These are phyloP conservation scores for Neosalanx taihuensis DNA, from an alignment of 2,797 vertebrate genomes.

Conservation along the genomic window DNA sequence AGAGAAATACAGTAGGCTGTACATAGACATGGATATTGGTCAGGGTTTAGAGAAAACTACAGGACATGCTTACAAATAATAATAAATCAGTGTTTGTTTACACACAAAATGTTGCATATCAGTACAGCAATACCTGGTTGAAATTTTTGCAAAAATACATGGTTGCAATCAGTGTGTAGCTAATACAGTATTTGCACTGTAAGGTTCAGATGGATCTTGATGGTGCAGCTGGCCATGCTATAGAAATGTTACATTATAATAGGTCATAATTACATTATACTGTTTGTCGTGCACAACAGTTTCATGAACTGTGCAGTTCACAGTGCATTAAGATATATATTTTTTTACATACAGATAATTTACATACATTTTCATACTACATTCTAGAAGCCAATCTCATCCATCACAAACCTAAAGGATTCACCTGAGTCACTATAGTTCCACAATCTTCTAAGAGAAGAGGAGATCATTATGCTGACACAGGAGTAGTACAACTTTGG, in stretches of 20 bases:
- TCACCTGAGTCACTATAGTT: slow-evolving; percentile 24
- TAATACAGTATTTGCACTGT: not conserved
- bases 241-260: slow-evolving; percentile 12
- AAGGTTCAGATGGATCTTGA: slow-evolving; percentile 1
- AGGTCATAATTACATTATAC: not conserved
- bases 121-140: not conserved
- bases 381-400: slow-evolving; percentile 9
- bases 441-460: not conserved
- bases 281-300: not conserved
- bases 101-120: slow-evolving; percentile 4
- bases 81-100: not conserved
- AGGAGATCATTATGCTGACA: not conserved
- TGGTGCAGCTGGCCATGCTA: not conserved
- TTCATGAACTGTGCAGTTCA: slow-evolving; percentile 5
- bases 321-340: not conserved
- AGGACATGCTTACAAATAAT: slow-evolving; percentile 5
- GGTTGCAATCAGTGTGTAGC: not conserved
- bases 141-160: not conserved
- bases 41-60: not conserved
- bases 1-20: slow-evolving; percentile 10
- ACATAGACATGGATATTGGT: not conserved
- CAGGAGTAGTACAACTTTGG: not conserved
- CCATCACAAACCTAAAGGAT: slow-evolving; percentile 4
- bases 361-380: not conserved
- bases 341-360: not conserved